Evolutionary conservation across 2,888 invertebrate genomes (phyloP), one percentile per base, ranked within the genome.

Genomic region (Harpalus rufipes): DNA sequence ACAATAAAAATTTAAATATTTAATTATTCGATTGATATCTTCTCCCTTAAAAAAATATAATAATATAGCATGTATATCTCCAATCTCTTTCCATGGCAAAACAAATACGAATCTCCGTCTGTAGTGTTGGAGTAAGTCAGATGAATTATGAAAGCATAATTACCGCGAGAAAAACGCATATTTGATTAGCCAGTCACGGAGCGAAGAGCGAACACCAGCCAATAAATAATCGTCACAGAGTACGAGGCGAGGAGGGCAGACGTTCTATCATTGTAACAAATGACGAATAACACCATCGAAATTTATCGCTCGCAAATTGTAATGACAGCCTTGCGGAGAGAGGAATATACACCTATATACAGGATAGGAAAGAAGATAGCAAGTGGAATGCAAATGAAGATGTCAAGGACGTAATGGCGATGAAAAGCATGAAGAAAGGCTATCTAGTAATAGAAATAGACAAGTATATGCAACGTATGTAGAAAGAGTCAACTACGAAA

Each of bases 281-380:
- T 83, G 74, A 83, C 74, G 83, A 74, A 74, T 61, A 82, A 51
- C 74, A 21, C 83, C 68, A 21, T 76, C 83, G 41, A 83, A 83
- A 83, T 83, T 83, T 83, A 83, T 83, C 76, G 83, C 74, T 83
- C 41, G 74, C 83, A 83, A 83, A 83, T 83, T 83, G 76, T 83
- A 83, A 83, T 83, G 83, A 83, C 83, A 83, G 83, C 59, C 76
- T 83, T 59, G 59, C 44, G 61, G 83, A n/a, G 74, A 58, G 72
- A 82, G 65, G 39, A 68, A 44, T 16, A 8, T 4, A n/a, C 14
- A 74, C 14, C 44, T 44, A n/a, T 74, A 16, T 74, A 74, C 72
- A 74, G 72, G 44, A 8, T 74, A 51, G 44, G 44, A 51, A 12
- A 51, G 10, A 51, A 51, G 10, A 12, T 51, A n/a, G 25, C 8